These are phyloP conservation scores for Equus przewalskii DNA, from an alignment of 2,113 vertebrate genomes.

Conservation along the genomic window DNA sequence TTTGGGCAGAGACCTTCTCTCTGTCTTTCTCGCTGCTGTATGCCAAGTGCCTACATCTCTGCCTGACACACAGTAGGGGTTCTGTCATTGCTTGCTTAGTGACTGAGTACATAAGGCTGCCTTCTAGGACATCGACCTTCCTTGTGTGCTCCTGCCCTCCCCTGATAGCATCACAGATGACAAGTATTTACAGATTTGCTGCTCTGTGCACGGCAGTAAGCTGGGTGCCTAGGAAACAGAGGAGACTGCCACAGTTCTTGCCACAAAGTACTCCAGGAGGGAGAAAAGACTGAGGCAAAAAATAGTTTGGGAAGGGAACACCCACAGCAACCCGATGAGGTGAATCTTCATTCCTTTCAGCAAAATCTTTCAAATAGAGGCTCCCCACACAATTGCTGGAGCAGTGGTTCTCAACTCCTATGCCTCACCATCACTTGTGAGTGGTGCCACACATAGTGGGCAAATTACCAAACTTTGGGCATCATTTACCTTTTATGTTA, in stretches of 20 bases:
- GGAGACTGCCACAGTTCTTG: neutral
- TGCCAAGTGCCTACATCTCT: neutral
- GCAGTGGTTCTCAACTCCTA: rapidly evolving
- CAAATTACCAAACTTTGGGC: neutral
- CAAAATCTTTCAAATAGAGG: neutral
- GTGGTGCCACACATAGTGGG: rapidly evolving
- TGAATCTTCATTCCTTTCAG: neutral
- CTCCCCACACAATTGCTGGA: neutral
- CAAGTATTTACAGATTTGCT: neutral
- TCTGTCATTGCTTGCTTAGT: neutral
- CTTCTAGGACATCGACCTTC: neutral
- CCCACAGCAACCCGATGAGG: neutral
- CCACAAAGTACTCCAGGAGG: neutral
- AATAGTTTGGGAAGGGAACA: neutral
- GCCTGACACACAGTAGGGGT: neutral
- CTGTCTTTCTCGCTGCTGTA: neutral
- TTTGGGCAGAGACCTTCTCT: neutral
- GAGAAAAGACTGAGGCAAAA: neutral
- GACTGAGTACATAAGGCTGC: neutral
- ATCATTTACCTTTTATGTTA: neutral
- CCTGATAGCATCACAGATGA: neutral
- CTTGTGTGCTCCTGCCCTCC: neutral
- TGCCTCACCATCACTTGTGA: neutral
- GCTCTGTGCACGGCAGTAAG: neutral
- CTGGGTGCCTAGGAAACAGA: neutral